Evolutionary conservation across 1,140 invertebrate species (phyloP).

Genomic region (Plectrocnemia conspersa): DNA sequence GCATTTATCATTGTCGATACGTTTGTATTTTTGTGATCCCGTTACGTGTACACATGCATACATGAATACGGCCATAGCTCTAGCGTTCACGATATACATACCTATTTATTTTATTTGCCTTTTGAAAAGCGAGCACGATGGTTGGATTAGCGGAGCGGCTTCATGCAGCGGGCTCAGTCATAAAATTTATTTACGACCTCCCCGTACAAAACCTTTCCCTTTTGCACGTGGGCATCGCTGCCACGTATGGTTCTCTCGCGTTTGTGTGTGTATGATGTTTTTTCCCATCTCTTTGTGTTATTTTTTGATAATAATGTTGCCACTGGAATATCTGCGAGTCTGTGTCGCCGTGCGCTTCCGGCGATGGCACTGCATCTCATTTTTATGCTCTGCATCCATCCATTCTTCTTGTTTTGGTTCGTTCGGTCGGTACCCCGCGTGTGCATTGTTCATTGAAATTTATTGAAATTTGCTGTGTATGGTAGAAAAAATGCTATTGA

Average conservation of each 20-base stretch:
- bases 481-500: no score
- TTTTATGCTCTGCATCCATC: neutral
- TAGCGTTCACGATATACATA: no score
- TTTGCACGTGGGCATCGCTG: no score
- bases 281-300: neutral
- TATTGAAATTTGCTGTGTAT: conserved; percentile 1
- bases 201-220: conserved; percentile 4
- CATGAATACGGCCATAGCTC: no score
- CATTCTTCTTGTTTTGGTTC: no score
- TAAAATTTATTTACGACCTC: conserved; percentile 21
- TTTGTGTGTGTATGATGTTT: neutral
- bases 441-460: conserved; percentile 4
- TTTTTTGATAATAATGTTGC: conserved; percentile 1
- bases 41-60: no score
- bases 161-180: conserved; percentile 3
- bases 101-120: conserved; percentile 8
- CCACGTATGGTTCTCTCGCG: no score
- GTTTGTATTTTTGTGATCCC: no score
- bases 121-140: conserved; percentile 1
- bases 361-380: conserved; percentile 2
- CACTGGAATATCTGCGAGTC: neutral
- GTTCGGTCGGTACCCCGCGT: neutral
- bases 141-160: conserved; percentile 4
- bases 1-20: no score
- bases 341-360: conserved; percentile 10